Base-by-base conservation (phyloP, 1,140 invertebrate species). In the Hypothenemus hampei region DNA sequence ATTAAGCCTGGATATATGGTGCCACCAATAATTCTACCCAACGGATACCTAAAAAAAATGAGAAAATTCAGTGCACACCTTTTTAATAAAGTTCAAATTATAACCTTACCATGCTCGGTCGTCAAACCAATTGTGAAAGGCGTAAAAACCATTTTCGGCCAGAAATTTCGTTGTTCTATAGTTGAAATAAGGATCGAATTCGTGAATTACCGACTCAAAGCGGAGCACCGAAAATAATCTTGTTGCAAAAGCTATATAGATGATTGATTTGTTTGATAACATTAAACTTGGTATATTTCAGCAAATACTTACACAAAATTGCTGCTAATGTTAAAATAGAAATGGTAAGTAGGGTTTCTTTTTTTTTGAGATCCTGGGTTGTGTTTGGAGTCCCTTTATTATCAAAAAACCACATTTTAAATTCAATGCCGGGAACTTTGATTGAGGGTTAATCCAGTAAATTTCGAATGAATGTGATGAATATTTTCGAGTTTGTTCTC, bases 71-170 rank as follows among this genome's bases (percentile, higher is more conserved):
- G 10, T 4, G 13, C n/a, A n/a, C n/a, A n/a, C n/a, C n/a, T n/a
- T n/a, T n/a, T n/a, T n/a, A n/a, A n/a, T n/a, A n/a, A n/a, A n/a
- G n/a, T n/a, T n/a, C 16, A 20, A 24, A 10, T 45, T 16, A 4
- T 13, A 36, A 19, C 21, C 33, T 78, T 98, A 98, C 96, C 96
- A 98, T 67, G 95, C 95, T 73, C 93, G 73, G 71, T 98, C 95
- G 80, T 98, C 95, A 80, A 98, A 98, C 95, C 95, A 98, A 73
- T 98, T 98, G 72, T 97, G 93, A 73, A 98, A 98, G 54, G 85
- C 88, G 74, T 98, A 98, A 72, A 97, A 98, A 2, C 95, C 96
- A 77, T 98, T 87, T 73, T 98, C 93, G 3, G 92, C 83, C 45
- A 98, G 75, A 72, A 85, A 98, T 61, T 91, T 85, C 8, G 96